phyloP scores from a whole-genome alignment of 53 echinoderm and acorn worm genomes.

The Apostichopus leukothele region DNA sequence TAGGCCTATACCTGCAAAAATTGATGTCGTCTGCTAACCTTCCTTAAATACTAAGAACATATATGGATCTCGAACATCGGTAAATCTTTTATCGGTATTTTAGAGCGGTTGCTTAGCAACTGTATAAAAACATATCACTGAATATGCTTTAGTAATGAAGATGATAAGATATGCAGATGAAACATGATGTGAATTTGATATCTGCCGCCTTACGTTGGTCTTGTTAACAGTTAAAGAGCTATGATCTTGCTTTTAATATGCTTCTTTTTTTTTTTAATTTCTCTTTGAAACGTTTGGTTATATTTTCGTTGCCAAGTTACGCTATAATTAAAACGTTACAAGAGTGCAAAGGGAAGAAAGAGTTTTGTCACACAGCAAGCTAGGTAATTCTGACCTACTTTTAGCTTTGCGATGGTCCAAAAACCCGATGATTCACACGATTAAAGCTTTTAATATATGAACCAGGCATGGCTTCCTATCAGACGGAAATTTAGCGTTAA shows the following conservation, averaged over 20 bases:
- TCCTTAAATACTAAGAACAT: neutral
- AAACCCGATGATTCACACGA: no score
- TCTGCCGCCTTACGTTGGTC: neutral
- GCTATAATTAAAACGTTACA: neutral
- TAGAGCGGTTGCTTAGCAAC: neutral
- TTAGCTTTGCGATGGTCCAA: no score
- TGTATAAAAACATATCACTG: neutral
- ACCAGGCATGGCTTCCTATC: no score
- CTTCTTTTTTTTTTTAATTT: neutral
- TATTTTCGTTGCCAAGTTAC: conserved; percentile 1
- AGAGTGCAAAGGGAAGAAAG: no score
- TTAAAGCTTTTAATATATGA: no score
- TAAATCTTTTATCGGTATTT: no score
- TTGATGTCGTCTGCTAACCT: neutral
- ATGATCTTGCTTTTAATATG: neutral
- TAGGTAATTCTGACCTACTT: no score
- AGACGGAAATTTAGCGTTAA: no score
- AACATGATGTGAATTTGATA: neutral
- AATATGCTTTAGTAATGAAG: neutral
- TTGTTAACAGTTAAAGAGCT: neutral
- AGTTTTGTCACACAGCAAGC: no score
- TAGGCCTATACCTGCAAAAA: neutral
- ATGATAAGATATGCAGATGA: neutral
- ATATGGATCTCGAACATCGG: neutral
- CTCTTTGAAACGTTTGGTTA: neutral